These are phyloP conservation scores for Bos javanicus DNA, from an alignment of 2,113 vertebrate species.

Conservation along the genomic window DNA sequence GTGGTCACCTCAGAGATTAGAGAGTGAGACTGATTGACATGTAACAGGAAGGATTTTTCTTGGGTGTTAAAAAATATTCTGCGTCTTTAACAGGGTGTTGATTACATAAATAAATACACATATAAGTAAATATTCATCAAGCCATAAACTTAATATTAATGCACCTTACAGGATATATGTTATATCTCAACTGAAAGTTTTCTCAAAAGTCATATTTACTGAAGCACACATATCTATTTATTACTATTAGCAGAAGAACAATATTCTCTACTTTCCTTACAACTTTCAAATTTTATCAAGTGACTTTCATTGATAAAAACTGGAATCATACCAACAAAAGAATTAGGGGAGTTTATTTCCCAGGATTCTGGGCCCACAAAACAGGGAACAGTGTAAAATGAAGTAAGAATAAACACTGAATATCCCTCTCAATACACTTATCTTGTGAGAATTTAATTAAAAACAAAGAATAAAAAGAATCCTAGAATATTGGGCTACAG, in stretches of 20 bases:
- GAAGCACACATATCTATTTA: neutral
- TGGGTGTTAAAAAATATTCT: neutral
- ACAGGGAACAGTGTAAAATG: neutral
- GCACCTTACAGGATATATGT: neutral
- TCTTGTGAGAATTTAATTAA: neutral
- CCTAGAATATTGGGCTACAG: neutral
- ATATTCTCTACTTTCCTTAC: neutral
- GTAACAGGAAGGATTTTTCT: neutral
- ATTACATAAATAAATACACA: neutral
- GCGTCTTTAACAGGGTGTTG: neutral
- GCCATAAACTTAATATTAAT: neutral
- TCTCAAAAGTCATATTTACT: neutral
- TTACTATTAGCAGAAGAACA: neutral
- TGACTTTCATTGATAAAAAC: neutral
- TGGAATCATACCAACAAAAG: neutral
- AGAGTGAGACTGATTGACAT: neutral
- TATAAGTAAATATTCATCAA: neutral
- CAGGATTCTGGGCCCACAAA: neutral
- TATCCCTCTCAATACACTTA: neutral
- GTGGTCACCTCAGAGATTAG: neutral
- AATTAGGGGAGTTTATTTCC: neutral
- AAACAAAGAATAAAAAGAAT: slow-evolving; percentile 3
- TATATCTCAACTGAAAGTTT: neutral
- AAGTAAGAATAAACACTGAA: neutral
- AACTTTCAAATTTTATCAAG: neutral